Conservation (phyloP, 2,113 vertebrate species). For the Mus pahari region DNA sequence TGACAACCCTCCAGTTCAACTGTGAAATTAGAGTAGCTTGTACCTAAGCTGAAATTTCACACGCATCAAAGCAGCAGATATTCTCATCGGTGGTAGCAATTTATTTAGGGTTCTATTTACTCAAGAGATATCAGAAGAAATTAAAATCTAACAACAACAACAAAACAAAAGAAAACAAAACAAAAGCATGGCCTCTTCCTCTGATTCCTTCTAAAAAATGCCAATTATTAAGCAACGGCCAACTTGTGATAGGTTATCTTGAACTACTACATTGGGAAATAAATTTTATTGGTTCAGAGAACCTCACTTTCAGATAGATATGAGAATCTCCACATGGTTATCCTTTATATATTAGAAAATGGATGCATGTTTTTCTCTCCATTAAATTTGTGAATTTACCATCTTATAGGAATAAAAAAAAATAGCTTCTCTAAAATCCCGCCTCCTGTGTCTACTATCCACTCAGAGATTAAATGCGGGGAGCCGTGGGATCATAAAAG, state of each 20-base stretch:
- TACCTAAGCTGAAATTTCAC: constrained; percentile 87
- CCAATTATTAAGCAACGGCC: constrained; percentile 40
- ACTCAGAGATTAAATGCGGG: constrained; percentile 14
- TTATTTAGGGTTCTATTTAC: constrained; percentile 26
- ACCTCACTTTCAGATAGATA: constrained; percentile 15
- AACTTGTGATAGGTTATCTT: constrained; percentile 34
- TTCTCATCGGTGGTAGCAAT: constrained; percentile 63
- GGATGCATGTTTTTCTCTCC: background rate
- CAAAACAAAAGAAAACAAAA: constrained; percentile 23
- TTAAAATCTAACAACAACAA: background rate
- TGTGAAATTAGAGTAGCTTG: constrained; percentile 88
- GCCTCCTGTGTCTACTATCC: background rate
- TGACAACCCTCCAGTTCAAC: constrained; percentile 82
- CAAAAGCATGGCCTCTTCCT: constrained; percentile 53
- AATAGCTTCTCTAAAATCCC: background rate
- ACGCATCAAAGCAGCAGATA: constrained; percentile 82
- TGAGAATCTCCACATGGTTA: constrained; percentile 37
- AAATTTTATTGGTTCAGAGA: constrained; percentile 61
- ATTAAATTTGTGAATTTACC: constrained; percentile 50
- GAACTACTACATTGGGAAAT: constrained; percentile 67
- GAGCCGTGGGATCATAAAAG: background rate
- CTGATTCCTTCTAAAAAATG: constrained; percentile 33
- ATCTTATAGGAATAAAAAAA: background rate
- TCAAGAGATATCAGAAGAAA: constrained; percentile 38
- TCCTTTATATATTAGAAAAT: constrained; percentile 53